A percentile compares a stretch with the other conserved stretches of the same genome.
Evolutionary conservation across 1,140 invertebrate genomes (phyloP).

Genomic region (Orchestia grillus): DNA sequence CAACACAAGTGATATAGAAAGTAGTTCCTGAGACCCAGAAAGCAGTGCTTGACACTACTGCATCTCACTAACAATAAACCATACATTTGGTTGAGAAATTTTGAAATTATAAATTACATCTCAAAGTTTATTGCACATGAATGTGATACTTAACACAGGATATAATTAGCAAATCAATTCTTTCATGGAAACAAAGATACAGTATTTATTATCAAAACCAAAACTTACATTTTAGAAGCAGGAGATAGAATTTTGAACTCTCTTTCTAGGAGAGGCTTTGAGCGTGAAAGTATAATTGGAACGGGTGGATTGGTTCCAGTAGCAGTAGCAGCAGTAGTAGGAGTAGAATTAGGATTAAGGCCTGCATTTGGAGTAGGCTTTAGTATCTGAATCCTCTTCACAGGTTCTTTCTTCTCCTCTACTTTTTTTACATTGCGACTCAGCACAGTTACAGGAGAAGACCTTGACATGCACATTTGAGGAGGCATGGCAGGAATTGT

Average conservation of each 20-base stretch:
- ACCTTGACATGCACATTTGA: background rate
- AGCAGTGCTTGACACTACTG: too few relatives aligned
- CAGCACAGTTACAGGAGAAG: background rate
- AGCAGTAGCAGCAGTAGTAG: background rate
- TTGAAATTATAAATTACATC: background rate
- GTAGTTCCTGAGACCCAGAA: too few relatives aligned
- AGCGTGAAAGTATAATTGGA: background rate
- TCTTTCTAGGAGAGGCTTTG: background rate
- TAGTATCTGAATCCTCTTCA: background rate
- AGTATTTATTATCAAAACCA: background rate
- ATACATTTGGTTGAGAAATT: background rate
- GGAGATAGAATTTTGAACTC: background rate
- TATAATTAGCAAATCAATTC: background rate
- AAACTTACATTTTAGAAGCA: background rate
- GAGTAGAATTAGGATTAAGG: too few relatives aligned
- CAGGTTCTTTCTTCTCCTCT: background rate
- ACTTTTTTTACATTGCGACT: conserved; percentile 1
- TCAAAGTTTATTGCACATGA: background rate
- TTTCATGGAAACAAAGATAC: background rate
- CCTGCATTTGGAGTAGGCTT: background rate
- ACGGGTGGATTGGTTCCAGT: background rate
- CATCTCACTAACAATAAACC: too few relatives aligned
- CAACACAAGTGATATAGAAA: too few relatives aligned
- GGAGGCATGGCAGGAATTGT: background rate
- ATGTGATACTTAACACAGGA: background rate